Evolutionary conservation across 2,797 vertebrate genomes (phyloP), one percentile per base, ranked within the genome.

Genomic region (Hydrolagus colliei): DNA sequence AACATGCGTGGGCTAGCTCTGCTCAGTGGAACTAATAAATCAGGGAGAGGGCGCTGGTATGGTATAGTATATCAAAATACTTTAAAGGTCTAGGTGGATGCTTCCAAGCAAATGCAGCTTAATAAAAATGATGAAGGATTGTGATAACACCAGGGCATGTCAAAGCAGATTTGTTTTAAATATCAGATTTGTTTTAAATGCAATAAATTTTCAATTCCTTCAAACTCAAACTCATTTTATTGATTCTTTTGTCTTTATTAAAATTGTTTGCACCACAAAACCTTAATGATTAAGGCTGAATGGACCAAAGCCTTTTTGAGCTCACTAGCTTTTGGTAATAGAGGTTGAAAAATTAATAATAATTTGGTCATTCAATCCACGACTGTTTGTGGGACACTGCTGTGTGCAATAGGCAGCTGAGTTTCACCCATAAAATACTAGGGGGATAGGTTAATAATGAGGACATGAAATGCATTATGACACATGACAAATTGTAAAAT

Each of bases 1-100:
- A 95, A 95, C 95, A 95, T 96, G 96, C 96, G 95, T 94, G 93
- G 93, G 94, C 93, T 93, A 89, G 92, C 93, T 94, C 92, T 89
- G 92, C 91, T 90, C 89, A 86, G 41, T 85, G 87, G 88, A 90
- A 88, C 91, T 88, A 85, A 91, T 91, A 89, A 87, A 92, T 90
- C 87, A 93, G 91, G 89, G 90, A 88, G 87, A 86, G 86, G 84
- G 85, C 89, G 86, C 87, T n/a, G 13, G 10, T 41, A 67, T 5
- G 9, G 79, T n/a, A 67, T 5, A 71, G 32, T 84, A 41, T 67
- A 16, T 68, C 41, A 20, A 84, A 84, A 84, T 71, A 41, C 79
- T 84, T 84, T 41, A 68, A 71, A 12, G 71, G 22, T 80, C 62
- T 16, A 65, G 22, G 78, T 80, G 65, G 65, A n/a, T 84, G 79